Evolutionary conservation across 2,888 invertebrate species (phyloP), one percentile per base, ranked within the genome.

Genomic region (Idaea biselata): DNA sequence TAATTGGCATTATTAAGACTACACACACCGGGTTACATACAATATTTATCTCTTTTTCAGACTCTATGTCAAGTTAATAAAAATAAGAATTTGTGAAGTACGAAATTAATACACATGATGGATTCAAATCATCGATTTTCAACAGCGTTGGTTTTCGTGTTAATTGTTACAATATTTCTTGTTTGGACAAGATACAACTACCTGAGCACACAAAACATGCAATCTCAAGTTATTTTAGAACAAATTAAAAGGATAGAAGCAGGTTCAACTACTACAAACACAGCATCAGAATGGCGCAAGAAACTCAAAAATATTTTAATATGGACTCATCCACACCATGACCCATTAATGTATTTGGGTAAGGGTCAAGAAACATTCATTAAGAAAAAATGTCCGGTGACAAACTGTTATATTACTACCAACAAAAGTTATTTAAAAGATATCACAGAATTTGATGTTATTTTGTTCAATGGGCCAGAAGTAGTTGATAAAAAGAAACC

Each of bases 321-420:
- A 63, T 89, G 87, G 88, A 86, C 86, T 2, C 66, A 72, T 1
- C 64, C 77, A 8, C 63, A 67, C 6, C 71, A 62, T 5, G 76
- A 81, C 6, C 87, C 87, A 0, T 62, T 76, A 7, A n/a, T 14
- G 5, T 59, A 58, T 55, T 76, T 89, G 66, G 73, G 74, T 11
- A 60, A 68, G 32, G 87, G 84, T 0, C 70, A 59, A 18, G 65
- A 75, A 16, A 76, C 76, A 6, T 88, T 89, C 58, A 66, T 75
- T 18, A 68, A 73, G 2, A 77, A 75, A 60, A 76, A 77, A 0
- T 89, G 88, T 72, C 58, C 76, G 0, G 70, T 74, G n/a, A 76
- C 68, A 0, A 88, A 87, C 18, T 90, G 89, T 68, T 84, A 74
- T 25, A 79, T 88, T 0, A 81, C 88, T 0, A 66, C 71, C 1